phyloP scores from a whole-genome alignment of 2,888 invertebrate genomes.

The Elegia similella region DNA sequence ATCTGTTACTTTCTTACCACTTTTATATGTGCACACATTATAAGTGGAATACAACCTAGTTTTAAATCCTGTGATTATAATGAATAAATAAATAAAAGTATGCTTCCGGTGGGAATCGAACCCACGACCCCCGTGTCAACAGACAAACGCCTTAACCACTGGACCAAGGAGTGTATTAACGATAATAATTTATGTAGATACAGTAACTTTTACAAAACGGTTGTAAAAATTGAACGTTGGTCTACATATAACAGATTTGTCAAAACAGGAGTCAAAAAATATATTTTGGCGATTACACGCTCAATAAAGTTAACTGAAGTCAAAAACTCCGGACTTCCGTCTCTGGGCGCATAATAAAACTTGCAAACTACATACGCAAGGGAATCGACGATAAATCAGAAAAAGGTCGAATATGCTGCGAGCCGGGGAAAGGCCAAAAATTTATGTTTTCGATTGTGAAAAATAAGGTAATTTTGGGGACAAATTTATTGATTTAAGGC shows the following conservation, averaged over 20 bases:
- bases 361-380: slow-evolving; percentile 48
- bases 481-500: slow-evolving; percentile 6
- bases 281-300: slow-evolving; percentile 35
- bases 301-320: slow-evolving; percentile 60
- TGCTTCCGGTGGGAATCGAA: no score
- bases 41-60: no score
- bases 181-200: no score
- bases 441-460: slow-evolving; percentile 16
- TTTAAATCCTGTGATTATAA: no score
- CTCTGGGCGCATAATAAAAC: slow-evolving; percentile 63
- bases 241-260: not conserved
- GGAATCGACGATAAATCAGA: slow-evolving; percentile 68
- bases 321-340: slow-evolving; percentile 56
- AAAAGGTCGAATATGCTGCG: slow-evolving; percentile 65
- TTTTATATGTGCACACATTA: no score
- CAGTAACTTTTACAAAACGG: no score
- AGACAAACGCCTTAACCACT: no score
- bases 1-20: no score
- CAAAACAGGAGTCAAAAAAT: slow-evolving; percentile 6
- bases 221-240: not conserved
- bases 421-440: slow-evolving; percentile 33
- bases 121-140: no score
- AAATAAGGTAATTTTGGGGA: slow-evolving; percentile 10
- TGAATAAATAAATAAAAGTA: no score
- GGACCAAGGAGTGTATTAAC: no score